Percentiles rank a stretch among this genome's conserved stretches.
phyloP scores from a whole-genome alignment of 2,113 vertebrate species.

The Platycercus adscitus region DNA sequence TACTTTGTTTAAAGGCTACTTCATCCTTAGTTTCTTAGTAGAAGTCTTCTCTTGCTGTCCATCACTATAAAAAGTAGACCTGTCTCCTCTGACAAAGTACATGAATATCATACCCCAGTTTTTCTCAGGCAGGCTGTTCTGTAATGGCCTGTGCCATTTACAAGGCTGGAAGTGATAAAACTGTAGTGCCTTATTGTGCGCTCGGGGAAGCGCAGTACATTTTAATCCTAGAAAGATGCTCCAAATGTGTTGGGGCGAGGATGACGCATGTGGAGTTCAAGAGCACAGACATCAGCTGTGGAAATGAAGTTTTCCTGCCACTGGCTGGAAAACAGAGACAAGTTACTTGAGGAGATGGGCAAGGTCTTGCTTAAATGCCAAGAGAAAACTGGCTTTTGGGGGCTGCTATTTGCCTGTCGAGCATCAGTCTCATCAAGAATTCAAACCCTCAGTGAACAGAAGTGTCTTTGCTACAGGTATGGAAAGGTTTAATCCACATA shows the following conservation, averaged over 20 bases:
- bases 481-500: neutral
- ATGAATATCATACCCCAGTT: neutral
- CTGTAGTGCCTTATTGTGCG: neutral
- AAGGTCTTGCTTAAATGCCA: conserved; percentile 6
- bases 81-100: neutral
- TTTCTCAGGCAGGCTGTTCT: neutral
- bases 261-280: conserved; percentile 1
- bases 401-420: neutral
- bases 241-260: neutral
- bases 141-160: neutral
- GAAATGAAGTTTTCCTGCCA: conserved; percentile 25
- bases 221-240: conserved; percentile 3
- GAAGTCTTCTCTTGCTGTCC: neutral
- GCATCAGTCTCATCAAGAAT: conserved; percentile 25
- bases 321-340: neutral
- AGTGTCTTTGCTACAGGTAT: conserved; percentile 11
- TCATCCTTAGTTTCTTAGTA: neutral
- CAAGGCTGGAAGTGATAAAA: neutral
- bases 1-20: neutral
- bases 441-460: neutral
- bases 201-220: neutral
- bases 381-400: conserved; percentile 42
- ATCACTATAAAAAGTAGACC: neutral
- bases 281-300: neutral
- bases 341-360: conserved; percentile 19